Conservation (phyloP, 2,113 vertebrate species). For the Nycticorax nycticorax region DNA sequence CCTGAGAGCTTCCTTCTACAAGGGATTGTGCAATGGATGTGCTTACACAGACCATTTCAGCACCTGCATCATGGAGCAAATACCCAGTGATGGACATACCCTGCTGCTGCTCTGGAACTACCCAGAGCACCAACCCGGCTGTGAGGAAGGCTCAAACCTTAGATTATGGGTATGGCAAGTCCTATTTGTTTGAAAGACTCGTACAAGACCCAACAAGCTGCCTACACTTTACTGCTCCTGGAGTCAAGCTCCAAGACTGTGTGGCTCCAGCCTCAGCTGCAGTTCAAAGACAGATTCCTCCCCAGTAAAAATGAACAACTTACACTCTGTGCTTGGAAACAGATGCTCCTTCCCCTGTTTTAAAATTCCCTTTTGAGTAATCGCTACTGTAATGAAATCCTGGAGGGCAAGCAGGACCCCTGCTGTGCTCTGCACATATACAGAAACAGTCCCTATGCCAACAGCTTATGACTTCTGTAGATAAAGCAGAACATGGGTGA, state of each 20-base stretch:
- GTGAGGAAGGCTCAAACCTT: not conserved
- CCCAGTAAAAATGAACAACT: not conserved
- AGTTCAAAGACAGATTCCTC: not conserved
- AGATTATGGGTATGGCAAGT: not conserved
- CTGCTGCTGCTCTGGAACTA: not conserved
- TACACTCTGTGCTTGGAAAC: not conserved
- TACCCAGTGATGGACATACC: not conserved
- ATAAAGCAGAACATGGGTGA: not conserved
- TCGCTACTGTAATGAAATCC: not conserved
- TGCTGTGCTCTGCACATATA: not conserved
- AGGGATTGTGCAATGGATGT: not conserved
- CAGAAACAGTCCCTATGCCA: not conserved
- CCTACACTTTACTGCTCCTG: not conserved
- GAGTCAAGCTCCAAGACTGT: not conserved
- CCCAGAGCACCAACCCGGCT: not conserved
- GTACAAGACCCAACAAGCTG: not conserved
- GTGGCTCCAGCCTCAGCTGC: not conserved
- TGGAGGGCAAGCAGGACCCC: not conserved
- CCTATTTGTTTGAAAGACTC: not conserved
- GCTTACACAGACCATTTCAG: not conserved
- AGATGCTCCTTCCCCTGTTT: not conserved
- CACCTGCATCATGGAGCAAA: not conserved
- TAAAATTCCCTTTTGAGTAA: not conserved
- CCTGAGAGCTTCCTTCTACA: not conserved
- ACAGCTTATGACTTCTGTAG: not conserved